A percentile compares a stretch with the other conserved stretches of the same genome.
Conservation (phyloP, 1,140 invertebrate genomes). For the Drosophila micromelanica region DNA sequence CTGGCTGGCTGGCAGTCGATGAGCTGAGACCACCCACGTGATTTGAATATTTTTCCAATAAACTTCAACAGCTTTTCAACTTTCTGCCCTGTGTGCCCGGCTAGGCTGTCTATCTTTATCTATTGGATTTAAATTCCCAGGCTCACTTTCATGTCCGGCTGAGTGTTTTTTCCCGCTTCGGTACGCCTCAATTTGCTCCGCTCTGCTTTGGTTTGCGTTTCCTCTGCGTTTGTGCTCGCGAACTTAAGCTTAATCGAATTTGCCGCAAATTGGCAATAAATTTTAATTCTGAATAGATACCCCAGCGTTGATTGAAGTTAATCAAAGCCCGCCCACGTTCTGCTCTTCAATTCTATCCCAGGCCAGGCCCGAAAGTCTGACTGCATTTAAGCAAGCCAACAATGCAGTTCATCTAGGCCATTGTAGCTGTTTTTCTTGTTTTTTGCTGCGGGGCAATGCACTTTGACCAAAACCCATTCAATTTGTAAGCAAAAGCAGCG, state of each 20-base stretch:
- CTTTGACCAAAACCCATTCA: conserved; percentile 66
- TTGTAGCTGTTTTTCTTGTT: conserved; percentile 35
- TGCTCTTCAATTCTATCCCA: conserved; percentile 20
- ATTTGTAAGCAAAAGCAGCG: conserved; percentile 62
- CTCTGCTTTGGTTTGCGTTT: neutral
- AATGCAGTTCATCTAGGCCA: conserved; percentile 43
- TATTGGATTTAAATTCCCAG: conserved; percentile 80
- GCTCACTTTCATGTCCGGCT: conserved; percentile 65
- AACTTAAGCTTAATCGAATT: conserved; percentile 81
- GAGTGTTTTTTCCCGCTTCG: conserved; percentile 65
- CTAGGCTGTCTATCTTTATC: conserved; percentile 65
- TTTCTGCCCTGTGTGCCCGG: conserved; percentile 35
- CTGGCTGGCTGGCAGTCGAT: conserved; percentile 34
- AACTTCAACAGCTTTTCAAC: conserved; percentile 82
- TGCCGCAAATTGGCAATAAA: conserved; percentile 83
- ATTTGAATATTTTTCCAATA: conserved; percentile 84
- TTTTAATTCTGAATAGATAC: conserved; percentile 80
- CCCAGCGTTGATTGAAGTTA: conserved; percentile 69
- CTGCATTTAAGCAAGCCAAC: conserved; percentile 41
- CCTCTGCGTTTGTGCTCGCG: conserved; percentile 43
- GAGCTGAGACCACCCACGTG: conserved; percentile 79
- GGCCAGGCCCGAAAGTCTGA: neutral
- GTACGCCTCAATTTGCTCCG: conserved; percentile 39
- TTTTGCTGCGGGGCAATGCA: conserved; percentile 52
- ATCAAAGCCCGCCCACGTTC: conserved; percentile 50